A percentile compares a stretch with the other conserved stretches of the same genome.
These are phyloP conservation scores for Limonius californicus DNA, from an alignment of 1,140 invertebrate species.

Conservation along the genomic window DNA sequence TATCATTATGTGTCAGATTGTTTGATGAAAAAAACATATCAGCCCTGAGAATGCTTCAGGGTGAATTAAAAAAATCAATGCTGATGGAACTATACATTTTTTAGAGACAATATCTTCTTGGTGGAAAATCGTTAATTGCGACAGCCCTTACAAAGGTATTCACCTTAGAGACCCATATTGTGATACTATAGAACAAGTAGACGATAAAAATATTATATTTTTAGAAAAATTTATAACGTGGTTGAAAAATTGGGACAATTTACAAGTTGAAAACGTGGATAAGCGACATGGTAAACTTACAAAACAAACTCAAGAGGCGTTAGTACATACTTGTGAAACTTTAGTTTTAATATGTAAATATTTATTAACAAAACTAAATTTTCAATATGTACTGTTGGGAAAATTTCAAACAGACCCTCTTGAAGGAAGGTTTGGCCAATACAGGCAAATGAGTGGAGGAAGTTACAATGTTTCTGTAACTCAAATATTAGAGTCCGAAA, in stretches of 20 bases:
- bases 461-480: slow-evolving; percentile 18
- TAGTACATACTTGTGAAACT: background rate
- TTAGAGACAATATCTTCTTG: slow-evolving; percentile 14
- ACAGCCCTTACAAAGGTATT: background rate
- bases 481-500: slow-evolving; percentile 24
- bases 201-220: slow-evolving; percentile 17
- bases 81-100: too few species aligned
- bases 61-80: too few species aligned
- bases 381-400: slow-evolving; percentile 18
- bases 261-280: background rate
- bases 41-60: slow-evolving; percentile 1
- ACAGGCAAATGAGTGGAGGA: slow-evolving; percentile 16
- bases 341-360: background rate
- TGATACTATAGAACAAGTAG: background rate
- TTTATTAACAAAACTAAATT: slow-evolving; percentile 4
- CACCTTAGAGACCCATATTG: background rate
- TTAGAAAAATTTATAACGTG: slow-evolving; percentile 8
- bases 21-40: slow-evolving; percentile 16
- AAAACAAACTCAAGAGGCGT: background rate
- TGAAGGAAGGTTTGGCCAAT: slow-evolving; percentile 23
- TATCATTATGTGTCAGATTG: background rate
- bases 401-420: slow-evolving; percentile 27
- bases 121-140: slow-evolving; percentile 18
- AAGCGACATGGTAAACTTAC: slow-evolving; percentile 14
- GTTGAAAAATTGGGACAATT: slow-evolving; percentile 6